Evolutionary conservation across 2,888 invertebrate genomes (phyloP).

Genomic region (Salpingus planirostris): DNA sequence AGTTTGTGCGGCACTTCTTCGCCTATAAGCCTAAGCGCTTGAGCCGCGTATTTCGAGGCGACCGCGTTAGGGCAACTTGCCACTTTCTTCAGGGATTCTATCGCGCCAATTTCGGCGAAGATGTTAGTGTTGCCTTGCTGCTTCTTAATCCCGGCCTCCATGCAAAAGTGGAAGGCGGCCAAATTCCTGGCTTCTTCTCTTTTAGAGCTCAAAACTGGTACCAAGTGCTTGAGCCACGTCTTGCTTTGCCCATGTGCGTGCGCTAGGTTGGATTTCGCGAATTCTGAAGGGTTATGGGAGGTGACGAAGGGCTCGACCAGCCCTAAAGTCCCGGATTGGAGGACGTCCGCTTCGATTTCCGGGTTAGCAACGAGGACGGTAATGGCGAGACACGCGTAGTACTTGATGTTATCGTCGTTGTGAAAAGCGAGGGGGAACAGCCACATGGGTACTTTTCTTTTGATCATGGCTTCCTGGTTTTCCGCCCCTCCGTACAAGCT

Average conservation of each 20-base stretch:
- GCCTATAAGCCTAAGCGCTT: slow-evolving; percentile 84
- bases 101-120: slow-evolving; percentile 89
- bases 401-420: slow-evolving; percentile 93
- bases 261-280: slow-evolving; percentile 83
- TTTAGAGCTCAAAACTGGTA: slow-evolving; percentile 90
- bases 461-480: slow-evolving; percentile 96
- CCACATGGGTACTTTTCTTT: slow-evolving; percentile 91
- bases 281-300: slow-evolving; percentile 88
- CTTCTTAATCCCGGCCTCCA: slow-evolving; percentile 98
- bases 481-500: slow-evolving; percentile 95
- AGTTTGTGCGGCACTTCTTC: slow-evolving; percentile 96
- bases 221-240: slow-evolving; percentile 86
- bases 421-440: slow-evolving; percentile 95
- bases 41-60: slow-evolving; percentile 93
- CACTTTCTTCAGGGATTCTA: slow-evolving; percentile 89
- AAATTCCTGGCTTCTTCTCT: slow-evolving; percentile 92
- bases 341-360: slow-evolving; percentile 93
- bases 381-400: slow-evolving; percentile 97
- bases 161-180: slow-evolving; percentile 97
- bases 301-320: slow-evolving; percentile 96
- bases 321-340: slow-evolving; percentile 92
- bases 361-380: slow-evolving; percentile 94
- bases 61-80: slow-evolving; percentile 97
- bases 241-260: slow-evolving; percentile 95
- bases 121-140: slow-evolving; percentile 85